Evolutionary conservation across 2,888 invertebrate genomes (phyloP), one percentile per base, ranked within the genome.

Genomic region (Hemistola chrysoprasaria): DNA sequence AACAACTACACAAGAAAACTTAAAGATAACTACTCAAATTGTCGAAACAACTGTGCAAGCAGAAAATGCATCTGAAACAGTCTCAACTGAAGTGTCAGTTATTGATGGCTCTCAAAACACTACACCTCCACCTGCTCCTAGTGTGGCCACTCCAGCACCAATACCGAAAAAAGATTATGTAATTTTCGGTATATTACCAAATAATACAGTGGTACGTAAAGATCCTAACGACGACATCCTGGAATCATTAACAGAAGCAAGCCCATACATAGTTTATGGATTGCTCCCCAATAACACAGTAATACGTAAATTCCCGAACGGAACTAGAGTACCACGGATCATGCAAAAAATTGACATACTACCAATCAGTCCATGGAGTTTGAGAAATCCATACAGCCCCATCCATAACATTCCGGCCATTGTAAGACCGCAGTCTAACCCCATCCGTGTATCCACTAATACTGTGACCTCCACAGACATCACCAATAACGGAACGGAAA

Each of bases 231-330:
- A 92, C 62, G 92, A 92, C 74, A 72, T 90, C 64, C 90, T 92
- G 78, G 92, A 93, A 71, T 85, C 91, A 67, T 88, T 92, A 78
- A 92, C 92, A 82, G 91, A 93, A 70, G 90, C 92, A 63, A 92
- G 91, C 70, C 94, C 94, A 54, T 94, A 92, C 77, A 91, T 94
- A 62, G 91, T 94, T 73, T 93, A 93, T 65, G 94, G 94, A 73
- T 91, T 94, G 65, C 92, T 92, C 76, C 94, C 94, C 57, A 94
- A 94, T 88, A 94, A 94, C 82, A 94, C 93, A 75, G 88, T 94
- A 76, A 92, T 95, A 73, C 92, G 93, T 84, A 94, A 93, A 86
- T 95, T 93, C 74, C 94, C 94, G 54, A 95, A 95, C 68, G 95
- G 95, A 77, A 94, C 94, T 72, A 86, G 93, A 79, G 92, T 94